Percentiles rank a stretch among this genome's conserved stretches.
Conservation (phyloP, 2,888 invertebrate genomes). For the Orchesellides sinensis region DNA sequence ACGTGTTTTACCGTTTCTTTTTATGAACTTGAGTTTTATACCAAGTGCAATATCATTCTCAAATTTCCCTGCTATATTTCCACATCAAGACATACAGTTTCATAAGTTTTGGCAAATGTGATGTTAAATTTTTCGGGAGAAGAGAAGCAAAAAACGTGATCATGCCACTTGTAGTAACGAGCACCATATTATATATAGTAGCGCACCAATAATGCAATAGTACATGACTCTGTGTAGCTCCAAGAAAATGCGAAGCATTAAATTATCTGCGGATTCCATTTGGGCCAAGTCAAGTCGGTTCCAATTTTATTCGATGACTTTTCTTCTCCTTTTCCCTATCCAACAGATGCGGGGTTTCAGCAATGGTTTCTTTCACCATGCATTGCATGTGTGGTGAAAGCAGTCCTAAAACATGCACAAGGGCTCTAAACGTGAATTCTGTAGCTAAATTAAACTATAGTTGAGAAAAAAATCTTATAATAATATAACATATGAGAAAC, state of each 20-base stretch:
- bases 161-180: conserved; percentile 60
- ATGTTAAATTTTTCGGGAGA: conserved; percentile 37
- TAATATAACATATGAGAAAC: conserved; percentile 9
- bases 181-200: conserved; percentile 5
- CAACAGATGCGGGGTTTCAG: conserved; percentile 61
- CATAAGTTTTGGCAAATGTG: conserved; percentile 51
- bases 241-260: conserved; percentile 56
- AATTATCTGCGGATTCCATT: conserved; percentile 66
- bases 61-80: conserved; percentile 11
- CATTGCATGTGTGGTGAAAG: background rate
- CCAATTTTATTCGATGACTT: conserved; percentile 66
- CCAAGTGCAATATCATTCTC: conserved; percentile 19
- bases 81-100: conserved; percentile 6
- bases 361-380: conserved; percentile 41
- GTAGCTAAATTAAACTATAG: conserved; percentile 40
- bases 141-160: conserved; percentile 46
- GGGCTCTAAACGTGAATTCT: background rate
- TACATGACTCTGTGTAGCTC: background rate
- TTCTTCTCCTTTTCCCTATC: conserved; percentile 44
- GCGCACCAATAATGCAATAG: conserved; percentile 5
- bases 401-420: background rate
- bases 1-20: conserved; percentile 18
- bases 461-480: background rate
- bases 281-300: conserved; percentile 63
- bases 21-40: conserved; percentile 20